phyloP scores from a whole-genome alignment of 1,140 invertebrate genomes.

The Drosophila gunungcola region DNA sequence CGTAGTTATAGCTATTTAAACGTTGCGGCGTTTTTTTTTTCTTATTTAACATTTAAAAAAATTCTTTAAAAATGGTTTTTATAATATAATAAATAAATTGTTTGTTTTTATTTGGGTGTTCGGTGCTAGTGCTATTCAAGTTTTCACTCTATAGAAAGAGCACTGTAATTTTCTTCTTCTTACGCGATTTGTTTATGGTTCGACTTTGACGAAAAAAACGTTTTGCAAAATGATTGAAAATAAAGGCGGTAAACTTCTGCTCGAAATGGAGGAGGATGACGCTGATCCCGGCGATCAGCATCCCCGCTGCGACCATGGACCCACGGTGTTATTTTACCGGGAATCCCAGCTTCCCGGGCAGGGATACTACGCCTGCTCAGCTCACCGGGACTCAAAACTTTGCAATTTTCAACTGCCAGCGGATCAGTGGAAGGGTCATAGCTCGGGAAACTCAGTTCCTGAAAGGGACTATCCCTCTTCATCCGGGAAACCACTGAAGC shows the following conservation, averaged over 20 bases:
- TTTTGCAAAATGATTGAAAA: slow-evolving; percentile 15
- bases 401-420: slow-evolving; percentile 85
- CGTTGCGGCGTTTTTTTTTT: too few relatives aligned
- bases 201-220: not conserved
- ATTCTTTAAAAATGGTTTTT: too few relatives aligned
- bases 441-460: not conserved
- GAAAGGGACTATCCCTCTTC: slow-evolving; percentile 18
- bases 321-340: slow-evolving; percentile 70
- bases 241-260: slow-evolving; percentile 45
- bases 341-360: slow-evolving; percentile 69
- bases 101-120: too few relatives aligned
- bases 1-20: too few relatives aligned
- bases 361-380: slow-evolving; percentile 92
- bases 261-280: slow-evolving; percentile 43
- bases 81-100: too few relatives aligned
- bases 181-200: not conserved
- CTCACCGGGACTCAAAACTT: slow-evolving; percentile 90
- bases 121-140: too few relatives aligned
- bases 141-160: not conserved
- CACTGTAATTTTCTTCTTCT: slow-evolving; percentile 2
- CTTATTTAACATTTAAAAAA: too few relatives aligned
- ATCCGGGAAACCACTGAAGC: not conserved
- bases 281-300: slow-evolving; percentile 22
- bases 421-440: slow-evolving; percentile 28
- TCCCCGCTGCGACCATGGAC: slow-evolving; percentile 60